A percentile compares a stretch with the other conserved stretches of the same genome.
phyloP scores from a whole-genome alignment of 2,113 vertebrate genomes.

The Microcebus tavaratra region DNA sequence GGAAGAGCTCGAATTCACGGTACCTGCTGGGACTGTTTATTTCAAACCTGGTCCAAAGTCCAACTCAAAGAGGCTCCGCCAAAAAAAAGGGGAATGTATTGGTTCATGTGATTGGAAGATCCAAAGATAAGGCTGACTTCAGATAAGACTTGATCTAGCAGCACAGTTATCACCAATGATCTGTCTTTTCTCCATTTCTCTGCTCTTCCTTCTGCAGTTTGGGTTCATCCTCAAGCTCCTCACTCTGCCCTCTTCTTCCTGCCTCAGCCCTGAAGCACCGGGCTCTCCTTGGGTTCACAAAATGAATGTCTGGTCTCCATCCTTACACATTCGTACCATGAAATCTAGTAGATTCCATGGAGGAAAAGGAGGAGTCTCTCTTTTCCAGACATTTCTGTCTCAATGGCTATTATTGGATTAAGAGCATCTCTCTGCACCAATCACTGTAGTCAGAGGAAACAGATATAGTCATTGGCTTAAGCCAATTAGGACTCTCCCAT shows the following conservation, averaged over 20 bases:
- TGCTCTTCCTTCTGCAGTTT: neutral
- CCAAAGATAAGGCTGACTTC: neutral
- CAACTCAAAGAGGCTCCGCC: neutral
- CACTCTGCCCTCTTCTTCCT: neutral
- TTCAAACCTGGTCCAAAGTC: neutral
- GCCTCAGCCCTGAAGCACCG: neutral
- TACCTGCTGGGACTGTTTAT: neutral
- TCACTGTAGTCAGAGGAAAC: neutral
- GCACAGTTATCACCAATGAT: neutral
- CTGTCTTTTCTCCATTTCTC: neutral
- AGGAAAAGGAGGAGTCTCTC: neutral
- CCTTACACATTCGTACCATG: neutral
- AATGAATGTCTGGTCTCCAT: neutral
- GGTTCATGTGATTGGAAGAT: neutral
- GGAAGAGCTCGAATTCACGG: neutral
- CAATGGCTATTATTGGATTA: neutral
- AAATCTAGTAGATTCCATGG: neutral
- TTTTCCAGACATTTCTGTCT: neutral
- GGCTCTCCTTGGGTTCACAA: neutral
- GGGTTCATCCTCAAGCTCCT: neutral
- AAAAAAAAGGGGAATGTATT: neutral
- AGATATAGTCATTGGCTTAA: neutral
- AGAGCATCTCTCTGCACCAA: neutral
- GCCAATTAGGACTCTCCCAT: neutral
- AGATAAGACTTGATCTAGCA: neutral